Base-by-base conservation (phyloP, 2,113 vertebrate genomes). In the Dicrurus megarhynchus region DNA sequence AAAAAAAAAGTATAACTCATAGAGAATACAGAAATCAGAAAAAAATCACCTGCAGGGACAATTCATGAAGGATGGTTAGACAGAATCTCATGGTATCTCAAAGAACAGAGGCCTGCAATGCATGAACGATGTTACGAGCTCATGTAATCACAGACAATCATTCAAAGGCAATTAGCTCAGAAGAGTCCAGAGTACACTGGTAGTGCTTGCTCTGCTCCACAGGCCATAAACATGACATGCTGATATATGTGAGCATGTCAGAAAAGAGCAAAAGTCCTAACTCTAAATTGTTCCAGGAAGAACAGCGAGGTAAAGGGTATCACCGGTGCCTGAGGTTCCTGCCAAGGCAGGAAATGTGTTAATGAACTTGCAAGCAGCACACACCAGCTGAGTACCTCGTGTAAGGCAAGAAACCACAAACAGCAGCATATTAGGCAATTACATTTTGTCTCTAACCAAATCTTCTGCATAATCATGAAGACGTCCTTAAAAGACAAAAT, bases 241-340 rank as follows among this genome's bases (percentile, higher is more conserved):
- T 84, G 80, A 95, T 91, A 86, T 63, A 69, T 7, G 52, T 14
- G 52, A 84, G 57, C 23, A 56, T 75, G 89, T 63, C 73, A 75
- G 86, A 84, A 89, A 75, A 84, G 89, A 87, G 80, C 83, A 95
- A 41, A 89, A 95, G 96, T 78, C 65, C 2, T 26, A 81, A 81
- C 35, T 64, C 49, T 5, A 42, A 50, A 32, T 14, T 75, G 46
- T 78, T 85, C 56, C 73, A 78, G 85, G 94, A 94, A 96, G 78
- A 93, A 91, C 24, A 1, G 55, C 1, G 37, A 96, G 93, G 89
- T 86, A 84, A 93, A 95, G 47, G 88, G 86, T 75, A 77, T 23
- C 0, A 3, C 30, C 5, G 4, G n/a, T 19, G 47, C 39, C 71
- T 33, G 27, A 79, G 35, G 92, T 16, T 94, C 90, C 86, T 93